Percentiles rank a stretch among this genome's conserved stretches.
phyloP scores from a whole-genome alignment of 2,797 vertebrate genomes.

The Tapera naevia region DNA sequence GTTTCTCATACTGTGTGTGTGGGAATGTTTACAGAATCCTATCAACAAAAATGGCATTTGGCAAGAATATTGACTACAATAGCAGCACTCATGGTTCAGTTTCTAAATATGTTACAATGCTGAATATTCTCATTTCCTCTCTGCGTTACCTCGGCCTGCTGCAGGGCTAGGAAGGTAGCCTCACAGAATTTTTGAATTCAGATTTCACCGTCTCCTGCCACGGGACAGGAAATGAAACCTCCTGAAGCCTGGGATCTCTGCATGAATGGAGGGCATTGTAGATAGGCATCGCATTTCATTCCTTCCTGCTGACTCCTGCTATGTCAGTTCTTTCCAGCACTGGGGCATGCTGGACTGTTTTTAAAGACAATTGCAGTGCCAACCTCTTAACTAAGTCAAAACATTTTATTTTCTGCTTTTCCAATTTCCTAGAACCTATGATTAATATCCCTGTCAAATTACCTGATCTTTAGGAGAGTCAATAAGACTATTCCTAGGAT shows the following conservation, averaged over 20 bases:
- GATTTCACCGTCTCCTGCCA: slow-evolving; percentile 59
- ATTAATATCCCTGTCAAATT: slow-evolving; percentile 58
- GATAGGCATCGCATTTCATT: neutral
- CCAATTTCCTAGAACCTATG: neutral
- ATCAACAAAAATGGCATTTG: slow-evolving; percentile 17
- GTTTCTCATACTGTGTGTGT: neutral
- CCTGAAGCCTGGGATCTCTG: slow-evolving; percentile 29
- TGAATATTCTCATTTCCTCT: slow-evolving; percentile 65
- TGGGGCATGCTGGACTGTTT: neutral
- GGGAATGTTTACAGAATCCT: slow-evolving; percentile 41
- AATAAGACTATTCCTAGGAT: slow-evolving; percentile 77
- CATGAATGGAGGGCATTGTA: slow-evolving; percentile 60
- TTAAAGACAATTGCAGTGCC: slow-evolving; percentile 1
- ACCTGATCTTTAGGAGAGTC: slow-evolving; percentile 84
- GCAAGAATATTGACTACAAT: slow-evolving; percentile 38
- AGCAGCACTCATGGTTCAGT: slow-evolving; percentile 15
- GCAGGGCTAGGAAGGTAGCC: slow-evolving; percentile 4
- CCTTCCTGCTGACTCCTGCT: neutral
- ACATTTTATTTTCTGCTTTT: slow-evolving; percentile 29
- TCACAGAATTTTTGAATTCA: slow-evolving; percentile 48
- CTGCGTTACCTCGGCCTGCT: slow-evolving; percentile 46
- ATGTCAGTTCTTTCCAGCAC: slow-evolving; percentile 37
- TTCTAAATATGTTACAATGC: slow-evolving; percentile 32
- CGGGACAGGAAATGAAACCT: slow-evolving; percentile 67
- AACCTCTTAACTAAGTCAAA: slow-evolving; percentile 19